These are phyloP conservation scores for Megathymus violae DNA, from an alignment of 1,140 invertebrate genomes.

Conservation along the genomic window DNA sequence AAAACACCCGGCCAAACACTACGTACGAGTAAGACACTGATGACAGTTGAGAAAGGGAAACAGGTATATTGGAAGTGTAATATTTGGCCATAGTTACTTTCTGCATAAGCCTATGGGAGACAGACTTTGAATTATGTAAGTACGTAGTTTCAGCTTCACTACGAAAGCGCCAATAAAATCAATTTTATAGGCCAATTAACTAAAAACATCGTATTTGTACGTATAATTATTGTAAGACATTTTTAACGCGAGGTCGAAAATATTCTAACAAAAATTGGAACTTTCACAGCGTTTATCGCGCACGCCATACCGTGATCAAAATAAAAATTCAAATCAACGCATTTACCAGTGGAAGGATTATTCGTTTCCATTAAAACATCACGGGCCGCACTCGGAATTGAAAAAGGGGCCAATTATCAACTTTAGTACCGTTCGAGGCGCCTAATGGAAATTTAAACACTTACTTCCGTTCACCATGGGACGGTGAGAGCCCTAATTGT, in stretches of 20 bases:
- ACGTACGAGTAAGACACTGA: too few species aligned
- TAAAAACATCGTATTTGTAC: neutral
- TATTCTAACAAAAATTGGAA: neutral
- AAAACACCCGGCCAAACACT: too few species aligned
- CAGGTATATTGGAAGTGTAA: too few species aligned
- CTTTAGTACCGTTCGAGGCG: constrained; percentile 46
- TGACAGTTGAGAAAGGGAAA: too few species aligned
- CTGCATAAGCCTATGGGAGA: too few species aligned
- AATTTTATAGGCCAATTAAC: neutral
- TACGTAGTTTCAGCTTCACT: too few species aligned
- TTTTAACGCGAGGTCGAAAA: neutral
- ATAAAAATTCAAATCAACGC: constrained; percentile 36
- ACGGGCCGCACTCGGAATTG: constrained; percentile 37
- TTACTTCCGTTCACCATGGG: constrained; percentile 49
- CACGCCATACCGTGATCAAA: constrained; percentile 21
- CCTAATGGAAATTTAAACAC: constrained; percentile 75
- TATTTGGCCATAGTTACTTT: too few species aligned
- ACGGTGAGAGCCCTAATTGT: constrained; percentile 59
- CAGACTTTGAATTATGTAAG: too few species aligned
- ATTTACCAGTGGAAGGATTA: constrained; percentile 31
- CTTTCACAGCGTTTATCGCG: constrained; percentile 1
- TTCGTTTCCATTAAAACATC: constrained; percentile 35
- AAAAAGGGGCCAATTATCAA: constrained; percentile 57
- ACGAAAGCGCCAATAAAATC: neutral
- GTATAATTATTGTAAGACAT: neutral